Evolutionary conservation across 2,113 vertebrate genomes (phyloP), one percentile per base, ranked within the genome.

Genomic region (Malurus cyaneus): DNA sequence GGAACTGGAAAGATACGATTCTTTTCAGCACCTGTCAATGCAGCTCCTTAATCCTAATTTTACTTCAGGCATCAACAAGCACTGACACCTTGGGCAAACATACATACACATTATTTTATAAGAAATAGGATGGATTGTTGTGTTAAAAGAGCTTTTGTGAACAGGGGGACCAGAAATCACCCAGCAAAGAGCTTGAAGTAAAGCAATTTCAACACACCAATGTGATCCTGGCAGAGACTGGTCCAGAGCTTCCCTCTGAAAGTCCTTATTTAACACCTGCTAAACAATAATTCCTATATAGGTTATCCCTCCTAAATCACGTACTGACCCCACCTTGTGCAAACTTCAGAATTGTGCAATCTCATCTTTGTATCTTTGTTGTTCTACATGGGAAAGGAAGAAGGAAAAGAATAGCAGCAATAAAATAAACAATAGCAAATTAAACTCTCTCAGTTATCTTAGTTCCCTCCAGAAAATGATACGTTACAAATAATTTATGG

Each of bases 21-120:
- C 60, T 74, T 91, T 74, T 71, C 61, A 41, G 49, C 56, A 88
- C 76, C 91, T 88, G 83, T 66, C 91, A 95, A 74, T 0, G 6
- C 24, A 91, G 69, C 19, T 95, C 67, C 86, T 89, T 89, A 95
- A 89, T 87, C 66, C 57, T 60, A 60, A 56, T 81, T 93, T 89
- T 81, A 87, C 70, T 85, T 49, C 52, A 65, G 89, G 80, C 69
- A 96, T 76, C 89, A 92, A 92, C 80, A 72, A 0, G 5, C 53
- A 85, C 42, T 65, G 54, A 41, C 41, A 85, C 84, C 80, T 80
- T 64, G 53, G 61, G 80, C 65, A 91, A 81, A 91, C 46, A 93
- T 18, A 85, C 9, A 21, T 29, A 78, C 61, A 36, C 14, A 50
- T 74, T 86, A 77, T 69, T 86, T 92, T 76, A 81, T 20, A 20